phyloP scores from a whole-genome alignment of 2,888 invertebrate genomes.

The Malachius bipustulatus region DNA sequence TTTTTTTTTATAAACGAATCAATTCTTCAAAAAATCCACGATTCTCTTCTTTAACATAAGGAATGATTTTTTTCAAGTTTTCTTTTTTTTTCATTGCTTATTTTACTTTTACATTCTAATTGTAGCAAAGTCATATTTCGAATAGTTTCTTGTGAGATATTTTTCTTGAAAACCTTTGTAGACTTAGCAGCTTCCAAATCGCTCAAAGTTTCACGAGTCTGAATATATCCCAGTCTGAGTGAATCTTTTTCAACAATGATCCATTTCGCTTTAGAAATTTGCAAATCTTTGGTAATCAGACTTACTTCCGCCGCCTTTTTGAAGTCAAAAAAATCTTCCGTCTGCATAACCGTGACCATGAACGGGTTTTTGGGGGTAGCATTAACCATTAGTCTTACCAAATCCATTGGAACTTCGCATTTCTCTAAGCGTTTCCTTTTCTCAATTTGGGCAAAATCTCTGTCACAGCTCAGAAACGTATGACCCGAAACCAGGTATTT shows the following conservation, averaged over 20 bases:
- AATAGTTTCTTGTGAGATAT: too few species aligned
- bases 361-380: conserved; percentile 12
- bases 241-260: conserved; percentile 7
- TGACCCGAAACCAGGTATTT: conserved; percentile 13
- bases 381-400: conserved; percentile 11
- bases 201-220: conserved; percentile 9
- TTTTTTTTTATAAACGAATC: neutral
- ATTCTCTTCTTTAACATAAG: conserved; percentile 1
- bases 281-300: conserved; percentile 11
- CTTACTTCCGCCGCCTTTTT: conserved; percentile 10
- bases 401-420: conserved; percentile 12
- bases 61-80: conserved; percentile 3
- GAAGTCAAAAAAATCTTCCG: conserved; percentile 12
- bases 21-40: conserved; percentile 1
- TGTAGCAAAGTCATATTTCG: neutral
- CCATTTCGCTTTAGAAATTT: conserved; percentile 11
- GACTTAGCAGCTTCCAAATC: conserved; percentile 8
- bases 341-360: conserved; percentile 10
- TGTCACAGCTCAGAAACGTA: conserved; percentile 14
- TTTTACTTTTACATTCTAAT: conserved; percentile 7
- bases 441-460: conserved; percentile 14
- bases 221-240: conserved; percentile 3
- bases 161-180: conserved; percentile 7
- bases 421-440: conserved; percentile 12
- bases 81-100: conserved; percentile 5